Percentiles rank a stretch among this genome's conserved stretches.
These are phyloP conservation scores for Orycteropus afer DNA, from an alignment of 2,113 vertebrate species.

Conservation along the genomic window DNA sequence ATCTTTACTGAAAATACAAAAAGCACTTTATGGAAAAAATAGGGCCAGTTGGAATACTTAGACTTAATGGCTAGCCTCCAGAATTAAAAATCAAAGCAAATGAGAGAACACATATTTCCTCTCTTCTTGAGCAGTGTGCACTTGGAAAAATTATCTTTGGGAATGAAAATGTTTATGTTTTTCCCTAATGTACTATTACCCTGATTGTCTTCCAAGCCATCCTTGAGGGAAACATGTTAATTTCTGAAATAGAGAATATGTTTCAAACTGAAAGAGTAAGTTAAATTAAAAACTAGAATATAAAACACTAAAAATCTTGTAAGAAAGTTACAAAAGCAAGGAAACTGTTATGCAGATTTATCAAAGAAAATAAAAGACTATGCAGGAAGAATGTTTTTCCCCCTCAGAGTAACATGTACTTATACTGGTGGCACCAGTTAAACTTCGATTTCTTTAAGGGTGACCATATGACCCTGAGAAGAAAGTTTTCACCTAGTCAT, in stretches of 20 bases:
- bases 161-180: not conserved
- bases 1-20: not conserved
- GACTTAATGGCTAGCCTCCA: not conserved
- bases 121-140: not conserved
- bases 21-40: not conserved
- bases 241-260: conserved; percentile 25
- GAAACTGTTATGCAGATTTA: not conserved
- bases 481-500: not conserved
- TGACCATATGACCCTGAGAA: not conserved
- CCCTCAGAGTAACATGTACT: not conserved
- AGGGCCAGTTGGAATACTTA: not conserved
- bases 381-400: not conserved
- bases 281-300: conserved; percentile 23
- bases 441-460: not conserved
- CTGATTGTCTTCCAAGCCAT: not conserved
- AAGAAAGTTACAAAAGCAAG: not conserved
- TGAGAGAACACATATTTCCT: not conserved
- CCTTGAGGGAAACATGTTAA: not conserved
- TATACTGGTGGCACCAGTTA: not conserved
- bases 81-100: conserved; percentile 1
- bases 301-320: not conserved
- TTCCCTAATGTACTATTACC: not conserved
- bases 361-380: not conserved
- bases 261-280: conserved; percentile 14
- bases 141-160: not conserved